A percentile compares a stretch with the other conserved stretches of the same genome.
These are phyloP conservation scores for Netta rufina DNA, from an alignment of 2,797 vertebrate genomes.

Conservation along the genomic window DNA sequence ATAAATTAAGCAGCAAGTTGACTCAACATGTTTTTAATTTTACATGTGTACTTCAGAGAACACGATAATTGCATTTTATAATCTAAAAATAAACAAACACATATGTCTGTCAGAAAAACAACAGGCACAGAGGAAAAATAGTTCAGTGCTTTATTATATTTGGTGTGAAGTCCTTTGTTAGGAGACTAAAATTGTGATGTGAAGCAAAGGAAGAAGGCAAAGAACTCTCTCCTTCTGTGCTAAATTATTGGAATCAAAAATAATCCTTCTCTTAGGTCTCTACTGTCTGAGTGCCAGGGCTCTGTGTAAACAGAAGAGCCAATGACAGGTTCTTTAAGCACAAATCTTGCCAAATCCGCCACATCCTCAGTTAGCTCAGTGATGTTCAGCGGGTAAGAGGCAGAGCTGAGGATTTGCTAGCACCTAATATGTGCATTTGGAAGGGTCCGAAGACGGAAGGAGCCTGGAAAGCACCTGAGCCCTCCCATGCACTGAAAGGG, in stretches of 20 bases:
- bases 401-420: background rate
- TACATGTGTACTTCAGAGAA: conserved; percentile 49
- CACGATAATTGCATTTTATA: conserved; percentile 43
- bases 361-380: background rate
- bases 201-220: background rate
- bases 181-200: conserved; percentile 2
- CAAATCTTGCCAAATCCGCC: background rate
- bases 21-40: conserved; percentile 58
- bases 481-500: background rate
- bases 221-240: background rate
- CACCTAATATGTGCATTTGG: background rate
- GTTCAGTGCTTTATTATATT: conserved; percentile 13
- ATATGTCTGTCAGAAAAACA: conserved; percentile 55
- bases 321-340: background rate
- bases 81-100: conserved; percentile 69
- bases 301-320: background rate
- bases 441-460: background rate
- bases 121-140: conserved; percentile 32
- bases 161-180: conserved; percentile 10
- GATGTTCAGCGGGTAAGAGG: background rate
- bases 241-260: conserved; percentile 29
- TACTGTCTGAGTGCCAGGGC: background rate
- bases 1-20: conserved; percentile 35
- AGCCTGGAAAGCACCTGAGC: conserved; percentile 30
- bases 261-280: background rate